Evolutionary conservation across 2,797 vertebrate species (phyloP).

Genomic region (Anas bernieri): DNA sequence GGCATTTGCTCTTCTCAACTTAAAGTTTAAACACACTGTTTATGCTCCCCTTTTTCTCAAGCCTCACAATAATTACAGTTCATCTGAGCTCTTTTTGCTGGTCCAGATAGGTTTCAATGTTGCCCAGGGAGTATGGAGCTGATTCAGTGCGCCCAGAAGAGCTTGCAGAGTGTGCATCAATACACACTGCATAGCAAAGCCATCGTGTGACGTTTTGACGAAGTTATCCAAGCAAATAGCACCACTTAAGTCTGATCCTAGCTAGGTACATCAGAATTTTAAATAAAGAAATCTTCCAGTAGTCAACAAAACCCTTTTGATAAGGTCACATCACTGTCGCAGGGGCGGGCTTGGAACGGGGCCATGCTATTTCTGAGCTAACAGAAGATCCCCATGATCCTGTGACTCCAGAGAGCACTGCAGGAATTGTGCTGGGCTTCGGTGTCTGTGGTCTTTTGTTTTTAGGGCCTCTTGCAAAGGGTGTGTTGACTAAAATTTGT

Average conservation of each 20-base stretch:
- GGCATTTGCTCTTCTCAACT: background rate
- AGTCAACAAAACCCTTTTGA: constrained; percentile 47
- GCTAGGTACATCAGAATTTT: constrained; percentile 35
- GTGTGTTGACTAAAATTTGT: background rate
- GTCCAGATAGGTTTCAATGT: background rate
- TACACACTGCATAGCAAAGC: background rate
- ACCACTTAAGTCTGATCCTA: background rate
- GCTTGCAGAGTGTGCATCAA: background rate
- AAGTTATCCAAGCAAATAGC: constrained; percentile 1
- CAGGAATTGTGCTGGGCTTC: background rate
- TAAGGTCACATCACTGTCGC: constrained; percentile 33
- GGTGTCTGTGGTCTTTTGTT: background rate
- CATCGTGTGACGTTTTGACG: background rate
- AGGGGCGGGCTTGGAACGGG: background rate
- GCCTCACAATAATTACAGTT: background rate
- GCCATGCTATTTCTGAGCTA: constrained; percentile 46
- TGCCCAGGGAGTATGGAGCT: background rate
- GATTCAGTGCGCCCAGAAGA: background rate
- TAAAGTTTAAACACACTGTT: background rate
- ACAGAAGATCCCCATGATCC: constrained; percentile 7
- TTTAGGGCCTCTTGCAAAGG: background rate
- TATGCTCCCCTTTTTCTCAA: background rate
- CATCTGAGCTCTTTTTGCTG: background rate
- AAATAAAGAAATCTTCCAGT: constrained; percentile 12
- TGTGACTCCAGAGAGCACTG: background rate